Evolutionary conservation across 2,888 invertebrate genomes (phyloP).

Genomic region (Calameuta idolon): DNA sequence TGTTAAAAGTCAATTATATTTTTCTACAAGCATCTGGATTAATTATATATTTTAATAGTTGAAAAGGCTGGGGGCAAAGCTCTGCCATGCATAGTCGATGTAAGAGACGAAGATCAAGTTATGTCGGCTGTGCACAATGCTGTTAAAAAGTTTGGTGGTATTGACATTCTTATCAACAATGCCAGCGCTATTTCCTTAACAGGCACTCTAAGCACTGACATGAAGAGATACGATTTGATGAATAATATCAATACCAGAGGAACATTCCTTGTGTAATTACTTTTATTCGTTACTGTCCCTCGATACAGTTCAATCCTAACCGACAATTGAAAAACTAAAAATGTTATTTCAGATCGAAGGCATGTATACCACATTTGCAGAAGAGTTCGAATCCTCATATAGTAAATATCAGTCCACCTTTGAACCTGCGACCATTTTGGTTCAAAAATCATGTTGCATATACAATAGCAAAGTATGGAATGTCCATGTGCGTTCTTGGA

Average conservation of each 20-base stretch:
- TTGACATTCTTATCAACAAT: slow-evolving; percentile 95
- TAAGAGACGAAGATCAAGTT: slow-evolving; percentile 84
- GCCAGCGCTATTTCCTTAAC: slow-evolving; percentile 94
- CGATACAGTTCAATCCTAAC: neutral
- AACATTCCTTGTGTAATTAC: slow-evolving; percentile 89
- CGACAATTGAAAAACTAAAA: neutral
- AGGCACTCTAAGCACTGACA: slow-evolving; percentile 84
- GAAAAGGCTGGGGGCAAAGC: slow-evolving; percentile 88
- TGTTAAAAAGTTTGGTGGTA: slow-evolving; percentile 90
- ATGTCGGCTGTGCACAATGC: slow-evolving; percentile 79
- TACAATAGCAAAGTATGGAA: slow-evolving; percentile 98
- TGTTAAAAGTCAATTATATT: neutral
- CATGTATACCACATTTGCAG: slow-evolving; percentile 87
- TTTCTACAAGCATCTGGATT: no score
- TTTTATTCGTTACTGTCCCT: neutral
- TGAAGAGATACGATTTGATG: slow-evolving; percentile 98
- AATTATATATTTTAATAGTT: slow-evolving; percentile 70
- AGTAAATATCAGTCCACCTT: slow-evolving; percentile 93
- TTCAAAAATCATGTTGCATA: slow-evolving; percentile 94
- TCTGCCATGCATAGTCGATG: slow-evolving; percentile 88
- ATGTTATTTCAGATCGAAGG: slow-evolving; percentile 80
- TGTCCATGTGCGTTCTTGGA: slow-evolving; percentile 98
- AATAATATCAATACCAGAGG: slow-evolving; percentile 94
- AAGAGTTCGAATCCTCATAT: slow-evolving; percentile 93
- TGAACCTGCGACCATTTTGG: slow-evolving; percentile 91